Conservation (phyloP, 2,797 vertebrate genomes). For the Xenops minutus region DNA sequence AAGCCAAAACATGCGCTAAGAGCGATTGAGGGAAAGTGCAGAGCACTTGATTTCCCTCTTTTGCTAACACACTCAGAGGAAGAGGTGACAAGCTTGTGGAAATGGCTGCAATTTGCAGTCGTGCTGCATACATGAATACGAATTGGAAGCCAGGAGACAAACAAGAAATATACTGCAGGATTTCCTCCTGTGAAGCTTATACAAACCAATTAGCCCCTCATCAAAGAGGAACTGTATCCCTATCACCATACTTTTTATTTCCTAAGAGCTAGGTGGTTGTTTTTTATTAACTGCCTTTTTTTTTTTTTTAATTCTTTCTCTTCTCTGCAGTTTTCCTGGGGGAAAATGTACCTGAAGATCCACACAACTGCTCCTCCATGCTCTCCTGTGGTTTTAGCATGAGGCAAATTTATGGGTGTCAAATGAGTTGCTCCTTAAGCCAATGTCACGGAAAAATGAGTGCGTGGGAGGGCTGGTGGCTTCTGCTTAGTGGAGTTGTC, state of each 20-base stretch:
- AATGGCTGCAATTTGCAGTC: conserved; percentile 53
- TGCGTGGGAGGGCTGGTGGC: conserved; percentile 22
- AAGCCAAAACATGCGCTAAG: neutral
- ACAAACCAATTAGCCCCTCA: neutral
- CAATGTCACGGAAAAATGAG: conserved; percentile 35
- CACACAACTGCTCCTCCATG: neutral
- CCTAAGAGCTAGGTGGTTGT: neutral
- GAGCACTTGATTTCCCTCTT: conserved; percentile 46
- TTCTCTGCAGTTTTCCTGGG: neutral
- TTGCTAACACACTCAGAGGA: neutral
- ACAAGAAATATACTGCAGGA: neutral
- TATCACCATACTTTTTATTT: neutral
- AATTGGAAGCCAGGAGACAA: conserved; percentile 3
- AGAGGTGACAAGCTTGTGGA: conserved; percentile 41
- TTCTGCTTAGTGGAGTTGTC: conserved; percentile 36
- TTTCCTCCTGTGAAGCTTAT: neutral
- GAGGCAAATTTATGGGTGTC: conserved; percentile 10
- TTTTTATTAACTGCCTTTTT: neutral
- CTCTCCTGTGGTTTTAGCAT: neutral
- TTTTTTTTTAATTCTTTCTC: neutral
- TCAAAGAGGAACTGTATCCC: neutral
- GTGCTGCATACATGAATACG: conserved; percentile 13
- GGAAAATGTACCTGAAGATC: neutral
- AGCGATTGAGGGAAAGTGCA: conserved; percentile 10
- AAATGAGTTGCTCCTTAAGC: conserved; percentile 11